Base-by-base conservation (phyloP, 1,140 invertebrate species). In the Drosophila chauvacae region DNA sequence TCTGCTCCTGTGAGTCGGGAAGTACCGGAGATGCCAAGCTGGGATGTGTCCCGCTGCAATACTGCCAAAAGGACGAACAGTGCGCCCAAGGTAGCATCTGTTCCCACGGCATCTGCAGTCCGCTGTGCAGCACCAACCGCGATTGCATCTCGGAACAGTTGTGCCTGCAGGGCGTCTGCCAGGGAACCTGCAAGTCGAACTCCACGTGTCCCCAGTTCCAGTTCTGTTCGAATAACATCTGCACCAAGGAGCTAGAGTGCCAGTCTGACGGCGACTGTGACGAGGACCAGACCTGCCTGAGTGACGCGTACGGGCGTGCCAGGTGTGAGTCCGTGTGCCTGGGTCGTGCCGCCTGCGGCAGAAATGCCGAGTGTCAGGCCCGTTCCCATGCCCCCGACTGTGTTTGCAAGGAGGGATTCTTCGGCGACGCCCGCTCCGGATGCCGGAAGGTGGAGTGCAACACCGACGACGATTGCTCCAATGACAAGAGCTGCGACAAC, bases 21-120 rank as follows among this genome's bases (percentile, higher is more conserved):
- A 96, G 95, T 63, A 97, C 97, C 11, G 97, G 97, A 51, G 96
- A 98, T 93, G 96, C 97, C 18, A 95, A 96, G 62, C 93, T 97
- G 35, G 97, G 97, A 11, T 97, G 97, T 88, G 95, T 96, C 41
- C 94, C 94, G 5, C 93, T 97, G 39, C 96, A 97, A 74, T 97
- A 96, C 80, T 98, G 97, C 90, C 95, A 95, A 51, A 92, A 93
- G 75, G 96, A 97, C 60, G 94, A 93, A 23, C 96, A 97, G 80
- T 98, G 97, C 88, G 95, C 96, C 9, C 94, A 96, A 7, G 96
- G 96, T 39, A 96, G 96, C 10, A 95, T 95, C 80, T 98, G 97
- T 81, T 95, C 95, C 30, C 96, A 95, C 61, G 97, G 97, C 44
- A 94, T 98, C 64, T 98, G 97, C 78, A 95, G 95, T 42, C 95